A percentile compares a stretch with the other conserved stretches of the same genome.
phyloP scores from a whole-genome alignment of 2,113 vertebrate genomes.

The Papio anubis region DNA sequence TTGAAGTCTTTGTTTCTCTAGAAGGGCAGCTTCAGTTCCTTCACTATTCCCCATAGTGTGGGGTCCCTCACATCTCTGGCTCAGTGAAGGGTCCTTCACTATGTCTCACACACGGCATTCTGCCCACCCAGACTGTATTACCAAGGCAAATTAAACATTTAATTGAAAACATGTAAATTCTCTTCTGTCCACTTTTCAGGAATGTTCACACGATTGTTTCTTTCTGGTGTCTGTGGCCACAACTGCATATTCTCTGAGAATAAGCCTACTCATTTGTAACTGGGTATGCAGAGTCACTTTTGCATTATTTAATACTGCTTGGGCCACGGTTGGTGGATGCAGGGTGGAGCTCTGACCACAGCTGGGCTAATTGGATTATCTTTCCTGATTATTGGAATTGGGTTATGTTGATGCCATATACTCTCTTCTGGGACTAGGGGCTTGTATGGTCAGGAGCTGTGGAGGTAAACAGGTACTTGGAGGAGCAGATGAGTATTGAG shows the following conservation, averaged over 20 bases:
- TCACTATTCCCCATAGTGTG: not conserved
- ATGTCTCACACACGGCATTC: not conserved
- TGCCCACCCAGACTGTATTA: not conserved
- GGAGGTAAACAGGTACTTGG: not conserved
- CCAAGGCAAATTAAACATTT: slow-evolving; percentile 26
- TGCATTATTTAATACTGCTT: not conserved
- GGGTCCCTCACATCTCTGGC: not conserved
- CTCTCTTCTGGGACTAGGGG: not conserved
- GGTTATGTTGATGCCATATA: not conserved
- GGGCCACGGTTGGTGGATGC: not conserved
- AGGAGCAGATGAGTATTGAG: not conserved
- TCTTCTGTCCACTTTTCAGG: not conserved
- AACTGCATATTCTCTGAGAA: not conserved
- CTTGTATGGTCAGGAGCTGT: not conserved
- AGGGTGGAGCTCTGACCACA: not conserved
- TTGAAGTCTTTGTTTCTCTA: not conserved
- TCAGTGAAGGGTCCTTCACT: not conserved
- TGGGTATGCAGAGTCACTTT: not conserved
- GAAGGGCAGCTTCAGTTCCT: not conserved
- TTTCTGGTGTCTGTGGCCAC: not conserved
- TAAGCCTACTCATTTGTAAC: not conserved
- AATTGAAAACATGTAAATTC: not conserved
- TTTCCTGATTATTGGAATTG: not conserved
- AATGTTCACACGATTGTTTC: slow-evolving; percentile 10
- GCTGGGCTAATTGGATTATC: not conserved